A percentile compares a stretch with the other conserved stretches of the same genome.
phyloP scores from a whole-genome alignment of 2,888 invertebrate species.

The Tinea pellionella region DNA sequence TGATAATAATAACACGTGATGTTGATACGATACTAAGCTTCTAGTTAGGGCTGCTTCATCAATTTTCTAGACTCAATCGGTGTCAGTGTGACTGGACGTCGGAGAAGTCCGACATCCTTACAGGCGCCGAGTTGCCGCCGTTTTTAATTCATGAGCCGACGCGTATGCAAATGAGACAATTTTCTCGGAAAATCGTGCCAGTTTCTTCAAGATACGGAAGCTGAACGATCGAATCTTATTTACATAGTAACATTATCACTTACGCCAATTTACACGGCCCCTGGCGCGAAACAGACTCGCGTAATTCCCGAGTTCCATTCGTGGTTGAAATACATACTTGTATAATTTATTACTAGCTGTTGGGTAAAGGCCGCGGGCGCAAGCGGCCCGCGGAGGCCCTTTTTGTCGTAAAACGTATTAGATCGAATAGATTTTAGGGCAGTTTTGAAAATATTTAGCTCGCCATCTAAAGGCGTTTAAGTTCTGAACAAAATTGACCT shows the following conservation, averaged over 20 bases:
- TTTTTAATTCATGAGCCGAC: slow-evolving; percentile 26
- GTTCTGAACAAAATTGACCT: too few species aligned
- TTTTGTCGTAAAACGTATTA: too few species aligned
- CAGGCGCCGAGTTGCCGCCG: slow-evolving; percentile 16
- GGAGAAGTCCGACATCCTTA: background rate
- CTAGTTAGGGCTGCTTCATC: slow-evolving; percentile 11
- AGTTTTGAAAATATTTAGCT: too few species aligned
- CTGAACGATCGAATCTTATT: slow-evolving; percentile 17
- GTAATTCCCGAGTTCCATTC: too few species aligned
- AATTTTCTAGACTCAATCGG: slow-evolving; percentile 5
- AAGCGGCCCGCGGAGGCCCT: too few species aligned
- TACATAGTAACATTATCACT: slow-evolving; percentile 11
- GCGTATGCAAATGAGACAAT: slow-evolving; percentile 43
- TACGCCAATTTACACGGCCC: background rate
- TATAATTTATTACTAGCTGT: too few species aligned
- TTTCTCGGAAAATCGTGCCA: slow-evolving; percentile 45
- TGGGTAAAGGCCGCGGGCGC: too few species aligned
- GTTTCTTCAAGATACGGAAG: slow-evolving; percentile 41
- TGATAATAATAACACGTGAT: slow-evolving; percentile 13
- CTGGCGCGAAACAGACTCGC: too few species aligned
- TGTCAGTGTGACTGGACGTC: background rate
- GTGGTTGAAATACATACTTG: too few species aligned
- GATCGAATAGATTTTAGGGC: too few species aligned
- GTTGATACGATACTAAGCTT: slow-evolving; percentile 8
- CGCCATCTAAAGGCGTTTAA: too few species aligned